A percentile compares a stretch with the other conserved stretches of the same genome.
Evolutionary conservation across 2,113 vertebrate genomes (phyloP).

Genomic region (Opisthocomus hoazin): DNA sequence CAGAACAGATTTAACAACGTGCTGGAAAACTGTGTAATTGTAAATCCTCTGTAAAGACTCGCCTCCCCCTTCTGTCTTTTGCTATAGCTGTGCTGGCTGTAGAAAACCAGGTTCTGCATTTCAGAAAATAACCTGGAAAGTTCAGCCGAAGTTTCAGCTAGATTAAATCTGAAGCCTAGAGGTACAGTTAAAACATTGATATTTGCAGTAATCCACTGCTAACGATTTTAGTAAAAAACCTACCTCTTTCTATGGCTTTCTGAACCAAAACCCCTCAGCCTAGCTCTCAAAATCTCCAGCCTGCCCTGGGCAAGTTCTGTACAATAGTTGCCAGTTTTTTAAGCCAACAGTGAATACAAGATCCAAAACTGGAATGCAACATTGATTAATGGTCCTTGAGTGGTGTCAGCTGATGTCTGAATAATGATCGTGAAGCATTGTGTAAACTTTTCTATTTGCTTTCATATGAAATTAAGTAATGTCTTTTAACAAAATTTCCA

Average conservation of each 20-base stretch:
- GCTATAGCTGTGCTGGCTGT: background rate
- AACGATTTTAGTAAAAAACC: background rate
- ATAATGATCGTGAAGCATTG: background rate
- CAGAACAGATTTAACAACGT: background rate
- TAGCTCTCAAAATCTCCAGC: background rate
- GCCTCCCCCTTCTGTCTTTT: background rate
- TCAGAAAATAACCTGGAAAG: background rate
- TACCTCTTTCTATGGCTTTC: background rate
- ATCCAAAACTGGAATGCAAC: background rate
- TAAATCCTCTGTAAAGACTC: background rate
- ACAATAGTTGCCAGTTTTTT: background rate
- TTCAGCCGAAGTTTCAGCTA: background rate
- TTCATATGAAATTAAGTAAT: background rate
- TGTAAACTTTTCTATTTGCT: background rate
- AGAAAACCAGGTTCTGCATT: background rate
- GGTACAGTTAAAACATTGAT: background rate
- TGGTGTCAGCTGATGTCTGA: background rate
- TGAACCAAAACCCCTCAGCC: background rate
- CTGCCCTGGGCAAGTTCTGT: background rate
- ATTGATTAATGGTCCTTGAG: background rate
- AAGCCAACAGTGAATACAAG: background rate
- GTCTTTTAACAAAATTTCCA: background rate
- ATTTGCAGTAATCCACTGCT: background rate
- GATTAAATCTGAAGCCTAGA: conserved; percentile 13
- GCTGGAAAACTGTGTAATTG: background rate